Evolutionary conservation across 2,888 invertebrate species (phyloP), one percentile per base, ranked within the genome.

Genomic region (Kryphioiulus occultus): DNA sequence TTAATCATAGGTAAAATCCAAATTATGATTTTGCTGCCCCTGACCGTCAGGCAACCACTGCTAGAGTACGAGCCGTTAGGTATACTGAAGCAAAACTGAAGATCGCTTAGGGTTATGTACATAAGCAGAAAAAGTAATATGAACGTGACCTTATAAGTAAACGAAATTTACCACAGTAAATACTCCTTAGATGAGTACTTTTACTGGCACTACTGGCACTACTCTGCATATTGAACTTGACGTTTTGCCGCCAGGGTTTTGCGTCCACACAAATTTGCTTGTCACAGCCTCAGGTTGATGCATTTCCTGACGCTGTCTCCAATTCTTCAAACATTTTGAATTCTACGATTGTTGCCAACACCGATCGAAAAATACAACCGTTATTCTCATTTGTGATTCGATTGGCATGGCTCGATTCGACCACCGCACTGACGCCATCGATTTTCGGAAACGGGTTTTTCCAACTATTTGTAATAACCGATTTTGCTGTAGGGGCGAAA

Each of bases 311-410:
- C 53, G 5, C n/a, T 53, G 53, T 53, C 17, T 17, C 9, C 59
- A 68, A 68, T 19, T 22, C 59, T 19, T 26, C 59, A 68, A 68
- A 26, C 59, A 68, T 68, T 68, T 68, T 10, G 22, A 68, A 68
- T 68, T 22, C 59, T 68, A 5, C 59, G 10, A 68, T 22, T 26
- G 10, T 68, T 68, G 22, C 22, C 22, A 7, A 22, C 59, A 68
- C 59, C 10, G 22, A 19, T 22, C 59, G 12, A 22, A 68, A 53
- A 68, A 68, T 53, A n/a, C 17, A 68, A 7, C 59, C 22, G 2
- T 68, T 68, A 22, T 68, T 68, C 59, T 68, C 59, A 68, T 68
- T 68, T 68, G 59, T 22, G 59, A 68, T 68, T 68, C 59, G 59
- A 68, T 68, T 22, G 22, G 44, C 44, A 44, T 44, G 44, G 12